Evolutionary conservation across 2,113 vertebrate genomes (phyloP).

Genomic region (Scophthalmus maximus): DNA sequence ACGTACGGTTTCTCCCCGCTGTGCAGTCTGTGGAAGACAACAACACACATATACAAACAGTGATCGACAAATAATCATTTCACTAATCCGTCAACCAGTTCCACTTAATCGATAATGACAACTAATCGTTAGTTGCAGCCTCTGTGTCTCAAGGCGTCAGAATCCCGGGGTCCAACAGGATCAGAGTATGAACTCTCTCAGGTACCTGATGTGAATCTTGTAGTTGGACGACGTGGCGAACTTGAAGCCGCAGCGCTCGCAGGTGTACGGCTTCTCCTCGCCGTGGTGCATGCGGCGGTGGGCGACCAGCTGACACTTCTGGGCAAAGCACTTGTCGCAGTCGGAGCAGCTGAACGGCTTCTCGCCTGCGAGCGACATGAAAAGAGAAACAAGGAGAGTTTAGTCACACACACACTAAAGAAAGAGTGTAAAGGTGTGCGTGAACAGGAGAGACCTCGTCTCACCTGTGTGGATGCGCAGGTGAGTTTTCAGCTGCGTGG

Average conservation of each 20-base stretch:
- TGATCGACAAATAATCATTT: neutral
- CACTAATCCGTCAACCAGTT: neutral
- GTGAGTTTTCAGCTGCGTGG: slow-evolving; percentile 97
- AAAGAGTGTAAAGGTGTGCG: too few relatives aligned
- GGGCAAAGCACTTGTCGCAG: slow-evolving; percentile 78
- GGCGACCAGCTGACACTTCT: slow-evolving; percentile 81
- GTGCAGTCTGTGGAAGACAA: slow-evolving; percentile 86
- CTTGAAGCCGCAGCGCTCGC: slow-evolving; percentile 78
- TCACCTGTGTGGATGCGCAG: slow-evolving; percentile 98
- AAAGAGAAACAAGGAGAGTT: neutral
- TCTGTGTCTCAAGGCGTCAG: too few relatives aligned
- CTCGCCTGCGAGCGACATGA: slow-evolving; percentile 52
- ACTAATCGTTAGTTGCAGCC: too few relatives aligned
- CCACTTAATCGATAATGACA: too few relatives aligned
- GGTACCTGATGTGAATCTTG: slow-evolving; percentile 79
- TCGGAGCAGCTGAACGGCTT: slow-evolving; percentile 71
- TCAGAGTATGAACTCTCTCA: neutral
- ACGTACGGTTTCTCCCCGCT: slow-evolving; percentile 98
- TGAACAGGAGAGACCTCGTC: slow-evolving; percentile 14
- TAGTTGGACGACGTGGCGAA: slow-evolving; percentile 80
- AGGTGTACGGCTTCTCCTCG: slow-evolving; percentile 76
- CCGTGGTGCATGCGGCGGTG: slow-evolving; percentile 77
- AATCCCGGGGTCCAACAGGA: too few relatives aligned
- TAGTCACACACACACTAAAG: neutral
- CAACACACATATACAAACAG: neutral